Percentiles rank a stretch among this genome's conserved stretches.
Evolutionary conservation across 64 coral and sea anemone genomes (phyloP).

Genomic region (Catalaphyllia jardinei): DNA sequence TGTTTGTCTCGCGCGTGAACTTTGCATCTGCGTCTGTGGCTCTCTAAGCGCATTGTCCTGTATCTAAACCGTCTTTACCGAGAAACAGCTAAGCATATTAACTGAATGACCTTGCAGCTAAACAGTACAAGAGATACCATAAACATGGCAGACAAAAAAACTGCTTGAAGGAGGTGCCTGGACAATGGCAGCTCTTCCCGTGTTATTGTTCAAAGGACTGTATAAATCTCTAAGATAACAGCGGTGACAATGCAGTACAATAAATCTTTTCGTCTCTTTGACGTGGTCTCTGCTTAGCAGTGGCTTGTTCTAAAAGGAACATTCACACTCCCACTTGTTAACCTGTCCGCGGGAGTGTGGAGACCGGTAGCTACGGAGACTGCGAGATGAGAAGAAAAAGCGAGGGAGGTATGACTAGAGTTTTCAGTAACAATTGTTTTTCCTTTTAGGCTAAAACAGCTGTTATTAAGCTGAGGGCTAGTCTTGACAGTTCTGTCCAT

Average conservation of each 20-base stretch:
- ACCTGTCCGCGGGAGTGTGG: too few species aligned
- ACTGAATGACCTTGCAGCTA: conserved; percentile 16
- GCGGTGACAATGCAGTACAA: not conserved
- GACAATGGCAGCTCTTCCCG: not conserved
- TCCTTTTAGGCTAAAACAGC: not conserved
- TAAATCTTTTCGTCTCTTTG: not conserved
- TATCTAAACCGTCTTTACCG: conserved; percentile 14
- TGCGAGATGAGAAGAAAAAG: not conserved
- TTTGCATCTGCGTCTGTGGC: not conserved
- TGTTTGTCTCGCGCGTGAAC: not conserved
- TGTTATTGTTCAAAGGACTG: not conserved
- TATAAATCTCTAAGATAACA: not conserved
- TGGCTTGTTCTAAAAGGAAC: not conserved
- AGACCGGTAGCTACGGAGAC: not conserved
- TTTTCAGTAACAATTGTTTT: not conserved
- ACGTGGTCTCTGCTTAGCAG: not conserved
- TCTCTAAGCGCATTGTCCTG: not conserved
- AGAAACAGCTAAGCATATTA: conserved; percentile 2
- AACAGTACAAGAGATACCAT: not conserved
- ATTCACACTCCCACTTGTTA: not conserved
- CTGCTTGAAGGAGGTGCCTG: not conserved
- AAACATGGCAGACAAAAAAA: conserved; percentile 11
- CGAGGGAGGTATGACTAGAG: not conserved
- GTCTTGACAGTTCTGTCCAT: not conserved
- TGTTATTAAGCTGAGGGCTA: not conserved